Conservation (phyloP, 2,797 vertebrate genomes). For the Anguilla pacifica region DNA sequence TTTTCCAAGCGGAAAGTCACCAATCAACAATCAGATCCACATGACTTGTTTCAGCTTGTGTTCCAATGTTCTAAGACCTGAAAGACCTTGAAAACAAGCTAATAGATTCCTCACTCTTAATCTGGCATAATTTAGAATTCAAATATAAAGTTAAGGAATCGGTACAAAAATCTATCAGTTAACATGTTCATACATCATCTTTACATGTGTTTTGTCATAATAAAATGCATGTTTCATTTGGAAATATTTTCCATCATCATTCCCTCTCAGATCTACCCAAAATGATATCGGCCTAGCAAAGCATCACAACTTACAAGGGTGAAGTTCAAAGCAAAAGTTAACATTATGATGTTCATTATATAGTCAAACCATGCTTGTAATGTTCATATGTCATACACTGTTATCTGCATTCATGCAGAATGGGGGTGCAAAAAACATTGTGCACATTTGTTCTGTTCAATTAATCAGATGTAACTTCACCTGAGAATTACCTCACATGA, state of each 20-base stretch:
- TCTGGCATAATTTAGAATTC: conserved; percentile 59
- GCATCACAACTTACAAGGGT: neutral
- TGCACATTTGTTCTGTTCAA: conserved; percentile 1
- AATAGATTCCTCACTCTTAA: conserved; percentile 66
- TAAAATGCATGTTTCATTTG: neutral
- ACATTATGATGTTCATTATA: neutral
- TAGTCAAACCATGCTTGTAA: neutral
- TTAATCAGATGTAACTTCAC: neutral
- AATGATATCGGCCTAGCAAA: neutral
- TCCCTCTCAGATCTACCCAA: neutral
- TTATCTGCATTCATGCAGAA: conserved; percentile 1
- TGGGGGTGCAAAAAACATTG: neutral
- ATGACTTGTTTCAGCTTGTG: conserved; percentile 64
- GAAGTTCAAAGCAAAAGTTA: neutral
- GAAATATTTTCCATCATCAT: neutral
- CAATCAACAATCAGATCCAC: conserved; percentile 56
- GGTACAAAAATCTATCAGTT: neutral
- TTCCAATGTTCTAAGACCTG: conserved; percentile 37
- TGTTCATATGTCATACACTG: neutral
- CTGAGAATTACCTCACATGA: neutral
- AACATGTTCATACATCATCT: neutral
- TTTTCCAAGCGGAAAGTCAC: conserved; percentile 23
- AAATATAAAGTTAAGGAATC: conserved; percentile 49
- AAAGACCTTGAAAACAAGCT: conserved; percentile 47
- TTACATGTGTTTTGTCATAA: too few species aligned